Evolutionary conservation across 2,888 invertebrate genomes (phyloP).

Genomic region (Tipula helvola): DNA sequence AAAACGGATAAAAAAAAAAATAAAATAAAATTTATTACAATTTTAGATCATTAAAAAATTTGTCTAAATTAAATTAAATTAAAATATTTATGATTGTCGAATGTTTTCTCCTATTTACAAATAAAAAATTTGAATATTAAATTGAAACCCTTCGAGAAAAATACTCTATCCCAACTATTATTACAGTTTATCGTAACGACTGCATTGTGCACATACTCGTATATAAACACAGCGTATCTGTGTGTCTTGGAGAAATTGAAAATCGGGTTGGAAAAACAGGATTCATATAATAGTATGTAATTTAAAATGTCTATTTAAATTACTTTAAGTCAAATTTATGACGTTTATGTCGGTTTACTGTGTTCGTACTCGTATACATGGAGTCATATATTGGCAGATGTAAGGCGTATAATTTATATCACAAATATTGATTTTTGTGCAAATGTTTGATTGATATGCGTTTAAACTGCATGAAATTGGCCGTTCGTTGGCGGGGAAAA

Average conservation of each 20-base stretch:
- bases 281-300: not conserved
- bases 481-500: not conserved
- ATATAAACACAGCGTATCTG: not conserved
- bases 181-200: not conserved
- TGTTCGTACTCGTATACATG: no score
- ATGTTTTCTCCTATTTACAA: not conserved
- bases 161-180: not conserved
- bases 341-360: not conserved
- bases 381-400: not conserved
- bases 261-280: not conserved
- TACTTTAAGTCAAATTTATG: not conserved
- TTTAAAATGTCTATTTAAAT: not conserved
- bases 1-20: not conserved
- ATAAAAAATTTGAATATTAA: not conserved
- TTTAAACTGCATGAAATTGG: not conserved
- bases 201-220: not conserved
- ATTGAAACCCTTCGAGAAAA: not conserved
- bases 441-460: not conserved
- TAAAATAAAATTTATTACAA: not conserved
- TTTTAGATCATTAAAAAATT: not conserved
- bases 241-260: not conserved
- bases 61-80: conserved; percentile 4
- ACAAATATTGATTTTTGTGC: not conserved
- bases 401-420: not conserved
- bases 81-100: conserved; percentile 4